Percentiles rank a stretch among this genome's conserved stretches.
These are phyloP conservation scores for Percopsis transmontana DNA, from an alignment of 2,113 vertebrate species.

Conservation along the genomic window DNA sequence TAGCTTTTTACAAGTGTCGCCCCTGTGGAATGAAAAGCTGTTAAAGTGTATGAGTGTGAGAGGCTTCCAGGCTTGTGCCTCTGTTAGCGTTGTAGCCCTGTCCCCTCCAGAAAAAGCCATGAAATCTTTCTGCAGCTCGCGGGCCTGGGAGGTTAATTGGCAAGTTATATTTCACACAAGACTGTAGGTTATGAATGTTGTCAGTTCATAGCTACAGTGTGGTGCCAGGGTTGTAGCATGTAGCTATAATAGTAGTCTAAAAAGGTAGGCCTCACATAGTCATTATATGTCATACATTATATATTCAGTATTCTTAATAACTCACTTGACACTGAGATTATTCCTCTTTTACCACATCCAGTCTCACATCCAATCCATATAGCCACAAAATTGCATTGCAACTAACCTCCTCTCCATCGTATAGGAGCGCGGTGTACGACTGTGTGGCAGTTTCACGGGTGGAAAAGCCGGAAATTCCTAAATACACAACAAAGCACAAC, in stretches of 20 bases:
- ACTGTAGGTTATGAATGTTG: slow-evolving; percentile 33
- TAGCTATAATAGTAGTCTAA: too few species aligned
- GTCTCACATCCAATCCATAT: background rate
- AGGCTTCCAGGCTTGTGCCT: slow-evolving; percentile 33
- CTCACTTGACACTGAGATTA: too few species aligned
- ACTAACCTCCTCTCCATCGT: too few species aligned
- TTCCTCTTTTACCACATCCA: background rate
- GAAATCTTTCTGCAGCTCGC: slow-evolving; percentile 39
- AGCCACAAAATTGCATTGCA: too few species aligned
- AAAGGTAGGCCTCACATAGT: too few species aligned
- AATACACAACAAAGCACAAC: background rate
- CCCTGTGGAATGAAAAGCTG: slow-evolving; percentile 45
- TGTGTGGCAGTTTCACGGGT: too few species aligned
- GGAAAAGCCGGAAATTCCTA: too few species aligned
- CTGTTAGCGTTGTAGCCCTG: slow-evolving; percentile 4
- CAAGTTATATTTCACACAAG: slow-evolving; percentile 55
- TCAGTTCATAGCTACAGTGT: slow-evolving; percentile 19
- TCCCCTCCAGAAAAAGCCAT: slow-evolving; percentile 24
- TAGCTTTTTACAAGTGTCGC: slow-evolving; percentile 26
- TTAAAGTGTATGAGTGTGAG: slow-evolving; percentile 7
- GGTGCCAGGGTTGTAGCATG: too few species aligned
- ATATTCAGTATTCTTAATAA: too few species aligned
- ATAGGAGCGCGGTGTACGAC: too few species aligned
- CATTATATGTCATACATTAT: too few species aligned
- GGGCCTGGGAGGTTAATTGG: slow-evolving; percentile 56